phyloP scores from a whole-genome alignment of 1,140 invertebrate species.

The Sycobia sp. region DNA sequence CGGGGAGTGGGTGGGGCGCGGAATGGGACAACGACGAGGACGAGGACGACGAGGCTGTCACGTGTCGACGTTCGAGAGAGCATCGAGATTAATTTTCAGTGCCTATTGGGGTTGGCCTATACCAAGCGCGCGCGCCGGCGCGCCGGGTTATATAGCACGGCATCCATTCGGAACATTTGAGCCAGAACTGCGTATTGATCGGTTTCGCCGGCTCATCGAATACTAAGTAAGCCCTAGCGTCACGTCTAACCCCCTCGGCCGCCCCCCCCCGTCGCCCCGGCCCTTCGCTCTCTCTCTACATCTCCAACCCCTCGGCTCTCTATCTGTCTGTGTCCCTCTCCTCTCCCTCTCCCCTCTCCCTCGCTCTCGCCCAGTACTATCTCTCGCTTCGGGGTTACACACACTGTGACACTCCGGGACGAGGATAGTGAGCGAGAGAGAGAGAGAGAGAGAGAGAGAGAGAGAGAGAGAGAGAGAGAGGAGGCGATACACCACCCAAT shows the following conservation, averaged over 20 bases:
- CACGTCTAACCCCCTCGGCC: slow-evolving; percentile 37
- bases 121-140: slow-evolving; percentile 5
- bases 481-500: slow-evolving; percentile 54
- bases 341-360: neutral
- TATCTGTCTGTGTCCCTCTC: neutral
- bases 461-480: slow-evolving; percentile 29
- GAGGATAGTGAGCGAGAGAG: slow-evolving; percentile 16
- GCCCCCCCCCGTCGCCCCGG: neutral
- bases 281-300: slow-evolving; percentile 29
- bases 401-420: slow-evolving; percentile 45
- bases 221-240: slow-evolving; percentile 53
- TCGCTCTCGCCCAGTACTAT: neutral
- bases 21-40: neutral
- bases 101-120: slow-evolving; percentile 42
- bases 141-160: slow-evolving; percentile 36
- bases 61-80: slow-evolving; percentile 39
- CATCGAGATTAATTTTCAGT: slow-evolving; percentile 46
- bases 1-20: neutral
- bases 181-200: slow-evolving; percentile 53
- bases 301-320: neutral
- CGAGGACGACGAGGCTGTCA: slow-evolving; percentile 21
- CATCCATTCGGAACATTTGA: slow-evolving; percentile 51
- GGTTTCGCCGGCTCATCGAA: slow-evolving; percentile 52
- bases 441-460: slow-evolving; percentile 21
- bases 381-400: slow-evolving; percentile 26